Percentiles rank a stretch among this genome's conserved stretches.
phyloP scores from a whole-genome alignment of 2,888 invertebrate genomes.

The Cartodere bifasciata region DNA sequence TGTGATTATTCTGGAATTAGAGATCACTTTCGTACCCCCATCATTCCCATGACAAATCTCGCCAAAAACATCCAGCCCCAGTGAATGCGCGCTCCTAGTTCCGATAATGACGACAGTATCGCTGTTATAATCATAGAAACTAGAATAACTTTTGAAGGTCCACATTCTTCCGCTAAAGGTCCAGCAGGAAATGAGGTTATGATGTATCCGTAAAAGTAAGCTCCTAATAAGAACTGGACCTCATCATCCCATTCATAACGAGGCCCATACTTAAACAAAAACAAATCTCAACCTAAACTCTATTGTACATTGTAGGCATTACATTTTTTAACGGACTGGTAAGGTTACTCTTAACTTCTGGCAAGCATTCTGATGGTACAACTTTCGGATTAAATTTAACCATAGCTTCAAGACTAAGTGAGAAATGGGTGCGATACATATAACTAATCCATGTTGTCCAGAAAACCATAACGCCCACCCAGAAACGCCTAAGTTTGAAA shows the following conservation, averaged over 20 bases:
- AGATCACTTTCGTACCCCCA: conserved; percentile 10
- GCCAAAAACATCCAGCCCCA: conserved; percentile 5
- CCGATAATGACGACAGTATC: not conserved
- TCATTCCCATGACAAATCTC: conserved; percentile 7
- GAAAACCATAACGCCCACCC: conserved; percentile 11
- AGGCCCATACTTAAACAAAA: conserved; percentile 28
- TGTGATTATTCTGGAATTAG: too few relatives aligned
- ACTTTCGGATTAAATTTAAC: too few relatives aligned
- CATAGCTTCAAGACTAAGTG: conserved; percentile 9
- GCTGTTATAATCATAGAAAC: not conserved
- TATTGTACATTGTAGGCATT: too few relatives aligned
- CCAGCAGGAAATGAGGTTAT: conserved; percentile 46
- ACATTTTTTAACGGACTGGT: too few relatives aligned
- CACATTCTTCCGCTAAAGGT: conserved; percentile 44
- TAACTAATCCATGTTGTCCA: conserved; percentile 10
- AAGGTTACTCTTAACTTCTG: too few relatives aligned
- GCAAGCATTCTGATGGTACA: too few relatives aligned
- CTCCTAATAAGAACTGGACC: conserved; percentile 40
- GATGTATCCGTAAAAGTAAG: conserved; percentile 51
- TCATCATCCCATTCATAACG: conserved; percentile 44
- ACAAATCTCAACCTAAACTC: too few relatives aligned
- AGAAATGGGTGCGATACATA: conserved; percentile 10
- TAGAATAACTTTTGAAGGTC: conserved; percentile 3
- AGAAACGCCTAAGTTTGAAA: too few relatives aligned
- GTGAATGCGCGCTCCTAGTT: conserved; percentile 1